phyloP scores from a whole-genome alignment of 1,140 invertebrate species.

The Drosophila serrata region DNA sequence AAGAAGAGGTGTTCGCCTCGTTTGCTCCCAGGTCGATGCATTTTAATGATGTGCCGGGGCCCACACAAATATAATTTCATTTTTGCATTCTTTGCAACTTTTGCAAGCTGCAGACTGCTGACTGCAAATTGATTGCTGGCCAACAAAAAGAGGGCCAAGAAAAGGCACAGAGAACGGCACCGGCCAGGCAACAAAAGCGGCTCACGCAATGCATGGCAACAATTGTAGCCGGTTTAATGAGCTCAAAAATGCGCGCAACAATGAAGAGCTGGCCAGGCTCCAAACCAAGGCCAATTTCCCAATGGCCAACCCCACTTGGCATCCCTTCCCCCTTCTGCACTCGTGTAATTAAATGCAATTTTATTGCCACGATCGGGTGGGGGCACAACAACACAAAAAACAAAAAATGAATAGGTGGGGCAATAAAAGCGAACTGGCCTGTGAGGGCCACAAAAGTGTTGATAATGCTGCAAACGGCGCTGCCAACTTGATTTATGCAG shows the following conservation, averaged over 20 bases:
- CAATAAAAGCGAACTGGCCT: constrained; percentile 40
- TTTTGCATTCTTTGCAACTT: constrained; percentile 78
- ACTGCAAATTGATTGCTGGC: constrained; percentile 78
- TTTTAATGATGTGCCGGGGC: constrained; percentile 77
- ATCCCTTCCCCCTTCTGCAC: constrained; percentile 14
- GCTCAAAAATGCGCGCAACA: constrained; percentile 79
- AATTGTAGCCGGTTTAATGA: constrained; percentile 80
- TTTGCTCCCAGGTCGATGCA: constrained; percentile 70
- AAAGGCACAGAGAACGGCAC: constrained; percentile 28
- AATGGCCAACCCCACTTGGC: constrained; percentile 26
- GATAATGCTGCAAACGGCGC: constrained; percentile 62
- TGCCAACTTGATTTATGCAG: constrained; percentile 79
- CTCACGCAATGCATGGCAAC: constrained; percentile 65
- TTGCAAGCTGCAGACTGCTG: constrained; percentile 67
- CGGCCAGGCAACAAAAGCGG: constrained; percentile 23
- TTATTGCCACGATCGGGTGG: constrained; percentile 75
- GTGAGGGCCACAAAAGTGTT: constrained; percentile 63
- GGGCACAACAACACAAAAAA: constrained; percentile 41
- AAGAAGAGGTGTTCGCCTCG: constrained; percentile 63
- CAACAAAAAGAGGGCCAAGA: constrained; percentile 18
- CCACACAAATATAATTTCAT: constrained; percentile 74
- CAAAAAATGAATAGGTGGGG: constrained; percentile 50
- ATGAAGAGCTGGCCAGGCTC: constrained; percentile 60
- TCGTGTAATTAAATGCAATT: constrained; percentile 81
- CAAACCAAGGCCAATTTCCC: constrained; percentile 53